phyloP scores from a whole-genome alignment of 2,888 invertebrate genomes.

The Junonia oenone region DNA sequence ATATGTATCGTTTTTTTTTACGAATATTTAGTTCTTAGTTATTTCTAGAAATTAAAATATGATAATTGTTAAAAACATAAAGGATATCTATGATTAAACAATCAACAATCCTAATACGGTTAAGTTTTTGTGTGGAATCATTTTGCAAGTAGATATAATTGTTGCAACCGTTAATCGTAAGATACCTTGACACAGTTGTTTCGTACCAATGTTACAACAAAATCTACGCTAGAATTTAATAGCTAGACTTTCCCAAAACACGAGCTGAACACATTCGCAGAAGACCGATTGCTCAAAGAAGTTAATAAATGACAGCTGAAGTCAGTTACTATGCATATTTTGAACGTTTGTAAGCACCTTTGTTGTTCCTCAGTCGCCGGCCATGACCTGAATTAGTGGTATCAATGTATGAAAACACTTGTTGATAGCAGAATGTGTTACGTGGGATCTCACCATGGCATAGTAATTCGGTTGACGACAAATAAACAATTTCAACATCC shows the following conservation, averaged over 20 bases:
- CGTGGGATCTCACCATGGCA: not conserved
- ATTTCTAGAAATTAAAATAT: not conserved
- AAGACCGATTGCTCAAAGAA: not conserved
- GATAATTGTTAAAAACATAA: not conserved
- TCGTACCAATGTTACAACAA: slow-evolving; percentile 48
- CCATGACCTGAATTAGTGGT: slow-evolving; percentile 27
- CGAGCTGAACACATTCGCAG: not conserved
- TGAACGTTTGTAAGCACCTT: slow-evolving; percentile 1
- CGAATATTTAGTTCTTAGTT: too few species aligned
- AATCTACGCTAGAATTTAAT: slow-evolving; percentile 1
- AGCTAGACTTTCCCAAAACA: not conserved
- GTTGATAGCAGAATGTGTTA: slow-evolving; percentile 1
- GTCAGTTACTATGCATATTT: not conserved
- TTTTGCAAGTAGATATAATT: slow-evolving; percentile 16
- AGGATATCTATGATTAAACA: not conserved
- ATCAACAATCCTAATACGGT: not conserved
- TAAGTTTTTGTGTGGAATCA: not conserved
- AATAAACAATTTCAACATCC: not conserved
- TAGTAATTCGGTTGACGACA: not conserved
- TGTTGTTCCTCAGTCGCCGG: not conserved
- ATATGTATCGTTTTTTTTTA: too few species aligned
- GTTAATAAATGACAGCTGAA: slow-evolving; percentile 1
- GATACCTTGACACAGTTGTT: slow-evolving; percentile 69
- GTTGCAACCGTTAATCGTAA: slow-evolving; percentile 28
- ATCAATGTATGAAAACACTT: slow-evolving; percentile 14